Evolutionary conservation across 2,797 vertebrate genomes (phyloP), one percentile per base, ranked within the genome.

Genomic region (Epinephelus awoara): DNA sequence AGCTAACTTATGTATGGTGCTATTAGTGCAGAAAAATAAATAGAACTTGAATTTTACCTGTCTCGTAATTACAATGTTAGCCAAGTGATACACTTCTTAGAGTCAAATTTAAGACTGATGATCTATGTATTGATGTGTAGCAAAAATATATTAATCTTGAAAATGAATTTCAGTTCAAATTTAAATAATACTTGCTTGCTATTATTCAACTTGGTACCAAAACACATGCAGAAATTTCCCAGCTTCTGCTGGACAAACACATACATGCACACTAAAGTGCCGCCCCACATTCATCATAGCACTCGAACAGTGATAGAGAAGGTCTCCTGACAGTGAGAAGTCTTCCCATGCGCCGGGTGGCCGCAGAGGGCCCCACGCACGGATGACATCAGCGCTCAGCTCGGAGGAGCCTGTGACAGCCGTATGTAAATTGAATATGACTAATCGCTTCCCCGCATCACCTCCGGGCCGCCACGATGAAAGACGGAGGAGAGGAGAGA

Each of bases 381-480:
- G 1, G 85, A 94, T 94, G 93, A 95, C 94, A 93, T 94, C 93
- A 94, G 86, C 51, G 72, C 86, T 81, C 64, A 65, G 85, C 78
- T 78, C n/a, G 70, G 82, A 86, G 78, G 75, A 86, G 86, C 55
- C 83, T 52, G 54, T 95, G 95, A 95, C 94, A 95, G 92, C 90
- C 95, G 65, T 94, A 93, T 94, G 93, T 94, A 94, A 95, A 95
- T 95, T 88, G 94, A 95, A 95, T 94, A 95, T 95, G 94, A 96
- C 92, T 90, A 94, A 95, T 93, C 85, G 92, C 91, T 89, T 93
- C 91, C 85, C 88, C 14, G 86, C 86, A 75, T 94, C 93, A 90
- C 93, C 93, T 89, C 86, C 71, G 62, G 75, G 88, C 85, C 59
- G 66, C 79, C 40, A 88, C 78, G 93, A 87, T 94, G 93, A 95